A percentile compares a stretch with the other conserved stretches of the same genome.
These are phyloP conservation scores for Betta splendens DNA, from an alignment of 2,797 vertebrate genomes.

Conservation along the genomic window DNA sequence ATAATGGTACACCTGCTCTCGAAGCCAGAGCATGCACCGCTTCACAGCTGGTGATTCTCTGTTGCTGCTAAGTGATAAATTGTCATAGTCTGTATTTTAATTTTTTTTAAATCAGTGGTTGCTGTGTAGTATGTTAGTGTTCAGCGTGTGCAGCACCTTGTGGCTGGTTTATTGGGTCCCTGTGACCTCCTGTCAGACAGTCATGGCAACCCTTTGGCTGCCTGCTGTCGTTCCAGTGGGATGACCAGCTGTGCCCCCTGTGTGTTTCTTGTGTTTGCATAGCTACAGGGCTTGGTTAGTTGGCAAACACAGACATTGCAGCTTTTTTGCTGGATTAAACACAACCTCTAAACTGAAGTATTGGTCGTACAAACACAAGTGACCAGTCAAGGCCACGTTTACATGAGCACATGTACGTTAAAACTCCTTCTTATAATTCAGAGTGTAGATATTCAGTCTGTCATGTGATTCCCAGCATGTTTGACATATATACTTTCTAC, in stretches of 20 bases:
- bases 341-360: conserved; percentile 15
- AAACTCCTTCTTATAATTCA: neutral
- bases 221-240: conserved; percentile 28
- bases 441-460: neutral
- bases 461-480: neutral
- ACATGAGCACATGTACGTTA: too few relatives aligned
- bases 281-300: conserved; percentile 6
- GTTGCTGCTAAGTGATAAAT: neutral
- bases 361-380: conserved; percentile 12
- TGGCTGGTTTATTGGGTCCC: conserved; percentile 48
- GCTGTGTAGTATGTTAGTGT: conserved; percentile 25
- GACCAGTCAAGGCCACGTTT: too few relatives aligned
- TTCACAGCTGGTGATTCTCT: neutral
- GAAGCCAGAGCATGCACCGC: neutral
- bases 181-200: conserved; percentile 28
- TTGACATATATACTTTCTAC: conserved; percentile 18
- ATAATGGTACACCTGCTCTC: conserved; percentile 14
- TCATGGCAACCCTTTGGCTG: conserved; percentile 57
- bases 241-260: conserved; percentile 17
- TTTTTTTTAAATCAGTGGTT: neutral
- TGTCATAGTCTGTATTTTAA: neutral
- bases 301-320: conserved; percentile 34
- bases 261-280: conserved; percentile 41
- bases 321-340: conserved; percentile 50
- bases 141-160: conserved; percentile 10